Evolutionary conservation across 1,140 invertebrate genomes (phyloP).

Genomic region (Listronotus oregonensis): DNA sequence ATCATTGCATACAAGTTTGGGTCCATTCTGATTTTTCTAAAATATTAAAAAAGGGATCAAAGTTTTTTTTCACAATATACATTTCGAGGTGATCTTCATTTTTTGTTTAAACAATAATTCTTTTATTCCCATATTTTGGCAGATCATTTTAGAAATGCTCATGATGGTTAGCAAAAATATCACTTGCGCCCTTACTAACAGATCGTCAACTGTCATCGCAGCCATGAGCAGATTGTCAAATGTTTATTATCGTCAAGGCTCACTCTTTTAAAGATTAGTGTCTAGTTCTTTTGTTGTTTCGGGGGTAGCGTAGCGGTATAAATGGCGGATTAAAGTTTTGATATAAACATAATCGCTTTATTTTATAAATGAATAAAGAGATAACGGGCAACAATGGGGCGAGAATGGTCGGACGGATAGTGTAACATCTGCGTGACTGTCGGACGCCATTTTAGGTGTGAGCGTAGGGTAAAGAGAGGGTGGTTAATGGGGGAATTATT

Average conservation of each 20-base stretch:
- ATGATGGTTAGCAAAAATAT: too few species aligned
- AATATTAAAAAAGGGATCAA: too few species aligned
- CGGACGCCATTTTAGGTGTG: conserved; percentile 8
- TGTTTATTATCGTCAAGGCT: conserved; percentile 13
- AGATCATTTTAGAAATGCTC: too few species aligned
- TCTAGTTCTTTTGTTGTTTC: conserved; percentile 18
- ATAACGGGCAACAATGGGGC: conserved; percentile 17
- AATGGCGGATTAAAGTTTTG: conserved; percentile 36
- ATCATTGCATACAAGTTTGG: too few species aligned
- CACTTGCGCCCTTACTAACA: neutral
- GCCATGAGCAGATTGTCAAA: conserved; percentile 15
- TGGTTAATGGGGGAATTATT: neutral
- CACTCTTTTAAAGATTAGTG: conserved; percentile 19
- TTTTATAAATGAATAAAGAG: conserved; percentile 31
- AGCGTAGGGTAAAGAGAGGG: conserved; percentile 1
- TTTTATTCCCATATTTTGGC: too few species aligned
- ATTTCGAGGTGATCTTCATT: too few species aligned
- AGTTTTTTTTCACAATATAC: too few species aligned
- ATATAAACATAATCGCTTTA: conserved; percentile 33
- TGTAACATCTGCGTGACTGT: conserved; percentile 7
- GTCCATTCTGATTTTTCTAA: too few species aligned
- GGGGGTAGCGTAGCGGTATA: conserved; percentile 24
- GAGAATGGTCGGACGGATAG: conserved; percentile 1
- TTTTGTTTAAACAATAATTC: too few species aligned
- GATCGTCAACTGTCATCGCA: conserved; percentile 15